phyloP scores from a whole-genome alignment of 2,113 vertebrate species.

The Etheostoma cragini region DNA sequence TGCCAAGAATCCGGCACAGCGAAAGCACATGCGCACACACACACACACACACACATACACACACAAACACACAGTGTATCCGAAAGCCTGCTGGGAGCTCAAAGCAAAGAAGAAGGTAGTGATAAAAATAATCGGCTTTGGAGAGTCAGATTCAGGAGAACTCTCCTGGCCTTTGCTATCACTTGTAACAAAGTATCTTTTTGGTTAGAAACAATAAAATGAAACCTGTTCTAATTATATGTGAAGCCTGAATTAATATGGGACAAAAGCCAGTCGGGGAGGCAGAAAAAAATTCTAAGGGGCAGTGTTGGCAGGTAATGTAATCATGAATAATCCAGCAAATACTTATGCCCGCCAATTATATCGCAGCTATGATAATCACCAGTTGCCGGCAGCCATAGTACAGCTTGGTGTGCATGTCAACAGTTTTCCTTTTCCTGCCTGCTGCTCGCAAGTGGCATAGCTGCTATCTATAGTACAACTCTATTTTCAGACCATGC shows the following conservation, averaged over 20 bases:
- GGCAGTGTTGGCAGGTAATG: neutral
- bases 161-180: conserved; percentile 13
- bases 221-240: neutral
- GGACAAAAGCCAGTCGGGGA: neutral
- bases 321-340: conserved; percentile 59
- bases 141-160: conserved; percentile 14
- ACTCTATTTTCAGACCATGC: conserved; percentile 81
- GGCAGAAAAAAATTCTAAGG: conserved; percentile 22
- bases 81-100: conserved; percentile 67
- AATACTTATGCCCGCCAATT: conserved; percentile 36
- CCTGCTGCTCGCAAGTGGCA: conserved; percentile 63
- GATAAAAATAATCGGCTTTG: conserved; percentile 67
- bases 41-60: conserved; percentile 39
- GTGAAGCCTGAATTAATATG: conserved; percentile 5
- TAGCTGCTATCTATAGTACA: conserved; percentile 81
- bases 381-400: conserved; percentile 52
- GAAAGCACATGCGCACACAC: conserved; percentile 54
- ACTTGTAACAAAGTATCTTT: conserved; percentile 3
- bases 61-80: conserved; percentile 46
- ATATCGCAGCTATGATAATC: conserved; percentile 46
- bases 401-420: conserved; percentile 54
- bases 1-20: conserved; percentile 84
- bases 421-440: conserved; percentile 67
- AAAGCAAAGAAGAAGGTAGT: conserved; percentile 59
- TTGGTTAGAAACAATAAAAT: neutral